Base-by-base conservation (phyloP, 2,113 vertebrate species). In the Varanus salvator region DNA sequence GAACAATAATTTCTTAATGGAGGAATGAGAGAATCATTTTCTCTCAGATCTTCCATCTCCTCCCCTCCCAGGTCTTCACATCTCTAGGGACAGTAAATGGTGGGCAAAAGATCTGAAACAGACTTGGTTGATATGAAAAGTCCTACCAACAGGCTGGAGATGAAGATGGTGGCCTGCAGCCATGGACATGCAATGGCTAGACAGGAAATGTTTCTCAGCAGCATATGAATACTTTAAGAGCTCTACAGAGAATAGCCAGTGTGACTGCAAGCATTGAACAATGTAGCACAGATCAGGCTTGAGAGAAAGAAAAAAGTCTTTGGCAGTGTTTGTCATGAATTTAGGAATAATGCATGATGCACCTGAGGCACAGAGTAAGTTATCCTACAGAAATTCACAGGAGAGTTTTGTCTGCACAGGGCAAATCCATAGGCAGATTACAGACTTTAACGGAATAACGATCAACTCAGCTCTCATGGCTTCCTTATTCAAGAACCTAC, bases 281-380 rank as follows among this genome's bases (percentile, higher is more conserved):
- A 91, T 91, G 60, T 83, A 76, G 52, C 27, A n/a, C 38, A 84
- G 34, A n/a, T 83, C 1, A 68, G 83, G 75, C 84, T 86, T 85
- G 38, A 75, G 60, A 85, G 89, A 80, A 52, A 71, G 86, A 77
- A 44, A 77, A 8, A 34, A 57, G 34, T 52, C 87, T 69, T 85
- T 84, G 0, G 77, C 48, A 71, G 15, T 0, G 0, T 85, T 82
- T 76, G 88, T 76, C 88, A 9, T 8, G 48, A 89, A 90, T 60
- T 71, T 72, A 1, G 0, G 87, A 91, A 89, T 86, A 93, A 82
- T 34, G 3, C 88, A 85, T 48, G 15, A 86, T 23, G 31, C 54
- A 3, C 92, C 54, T 74, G 90, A 81, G 57, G 91, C 93, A 80
- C 66, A 91, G 89, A 90, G 78, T 80, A 71, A 69, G 4, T 76